phyloP scores from a whole-genome alignment of 2,113 vertebrate species.

The Parus major region DNA sequence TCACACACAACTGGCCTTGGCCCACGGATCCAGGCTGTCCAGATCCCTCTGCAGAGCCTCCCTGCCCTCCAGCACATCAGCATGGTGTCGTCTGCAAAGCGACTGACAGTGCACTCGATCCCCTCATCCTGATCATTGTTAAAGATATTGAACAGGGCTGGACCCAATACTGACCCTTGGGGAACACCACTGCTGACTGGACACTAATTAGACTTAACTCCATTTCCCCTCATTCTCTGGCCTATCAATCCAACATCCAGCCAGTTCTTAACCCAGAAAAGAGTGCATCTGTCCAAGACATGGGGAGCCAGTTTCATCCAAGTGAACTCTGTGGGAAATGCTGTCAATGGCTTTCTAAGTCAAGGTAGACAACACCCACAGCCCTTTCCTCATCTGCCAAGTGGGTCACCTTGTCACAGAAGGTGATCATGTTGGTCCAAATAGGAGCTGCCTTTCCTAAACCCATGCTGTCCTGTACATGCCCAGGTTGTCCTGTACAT shows the following conservation, averaged over 20 bases:
- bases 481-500: neutral
- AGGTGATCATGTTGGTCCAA: neutral
- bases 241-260: neutral
- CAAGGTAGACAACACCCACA: no score
- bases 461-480: neutral
- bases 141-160: neutral
- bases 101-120: neutral
- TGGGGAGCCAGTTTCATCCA: neutral
- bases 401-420: neutral
- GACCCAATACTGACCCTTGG: fast-evolving
- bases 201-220: neutral
- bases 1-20: neutral
- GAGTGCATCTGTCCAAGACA: neutral
- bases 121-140: neutral
- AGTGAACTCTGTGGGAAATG: neutral
- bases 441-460: neutral
- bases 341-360: neutral
- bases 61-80: neutral
- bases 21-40: neutral
- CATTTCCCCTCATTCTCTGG: neutral
- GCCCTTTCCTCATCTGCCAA: no score
- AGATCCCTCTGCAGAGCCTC: neutral
- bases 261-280: neutral
- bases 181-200: neutral
- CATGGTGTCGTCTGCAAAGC: neutral